These are phyloP conservation scores for Leptinotarsa texana DNA, from an alignment of 1,140 invertebrate genomes.

Conservation along the genomic window DNA sequence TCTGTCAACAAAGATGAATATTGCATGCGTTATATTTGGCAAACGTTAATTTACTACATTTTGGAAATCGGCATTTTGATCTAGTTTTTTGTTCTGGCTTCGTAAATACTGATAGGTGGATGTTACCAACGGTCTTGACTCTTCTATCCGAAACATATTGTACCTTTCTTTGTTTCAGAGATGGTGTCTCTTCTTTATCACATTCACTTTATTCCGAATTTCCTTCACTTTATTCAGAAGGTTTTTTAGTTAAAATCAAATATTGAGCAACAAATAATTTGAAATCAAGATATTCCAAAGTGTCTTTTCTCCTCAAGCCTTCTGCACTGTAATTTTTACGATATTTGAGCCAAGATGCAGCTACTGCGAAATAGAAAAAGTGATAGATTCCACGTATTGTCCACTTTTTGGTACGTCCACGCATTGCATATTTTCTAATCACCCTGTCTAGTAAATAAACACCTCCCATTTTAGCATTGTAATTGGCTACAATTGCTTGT, in stretches of 20 bases:
- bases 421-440: slow-evolving; percentile 30
- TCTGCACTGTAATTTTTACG: neutral
- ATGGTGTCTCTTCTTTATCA: neutral
- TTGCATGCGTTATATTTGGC: neutral
- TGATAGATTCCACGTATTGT: slow-evolving; percentile 29
- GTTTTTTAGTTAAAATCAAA: too few relatives aligned
- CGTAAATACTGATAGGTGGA: neutral
- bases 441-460: slow-evolving; percentile 25
- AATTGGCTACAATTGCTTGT: slow-evolving; percentile 22
- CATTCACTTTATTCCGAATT: neutral
- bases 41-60: neutral
- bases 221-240: neutral
- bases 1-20: neutral
- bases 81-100: neutral
- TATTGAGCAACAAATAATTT: neutral
- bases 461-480: slow-evolving; percentile 27
- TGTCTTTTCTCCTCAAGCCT: slow-evolving; percentile 4
- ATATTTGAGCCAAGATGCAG: slow-evolving; percentile 34
- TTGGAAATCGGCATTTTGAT: neutral
- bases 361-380: slow-evolving; percentile 36
- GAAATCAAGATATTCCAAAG: neutral
- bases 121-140: neutral
- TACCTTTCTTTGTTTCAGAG: slow-evolving; percentile 5
- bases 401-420: slow-evolving; percentile 29
- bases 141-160: neutral